phyloP scores from a whole-genome alignment of 2,113 vertebrate genomes.

The Podiceps cristatus region DNA sequence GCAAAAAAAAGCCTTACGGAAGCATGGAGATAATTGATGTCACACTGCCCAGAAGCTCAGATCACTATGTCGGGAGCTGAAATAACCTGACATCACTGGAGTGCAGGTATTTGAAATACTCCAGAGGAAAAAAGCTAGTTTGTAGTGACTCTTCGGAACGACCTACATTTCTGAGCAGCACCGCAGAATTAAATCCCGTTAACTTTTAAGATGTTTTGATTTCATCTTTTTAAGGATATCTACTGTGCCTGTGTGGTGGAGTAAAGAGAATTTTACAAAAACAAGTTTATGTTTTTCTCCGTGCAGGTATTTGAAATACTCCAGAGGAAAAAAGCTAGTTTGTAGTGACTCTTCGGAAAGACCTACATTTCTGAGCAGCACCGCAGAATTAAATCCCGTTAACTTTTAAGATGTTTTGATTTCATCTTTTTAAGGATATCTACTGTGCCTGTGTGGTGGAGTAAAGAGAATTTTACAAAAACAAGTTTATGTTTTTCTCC shows the following conservation, averaged over 20 bases:
- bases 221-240: background rate
- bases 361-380: background rate
- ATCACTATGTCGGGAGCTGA: background rate
- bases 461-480: background rate
- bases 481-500: background rate
- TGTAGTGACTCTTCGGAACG: background rate
- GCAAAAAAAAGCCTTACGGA: background rate
- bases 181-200: background rate
- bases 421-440: background rate
- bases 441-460: background rate
- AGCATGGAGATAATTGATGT: background rate
- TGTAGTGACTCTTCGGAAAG: background rate
- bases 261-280: background rate
- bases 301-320: background rate
- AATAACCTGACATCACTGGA: background rate
- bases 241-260: background rate
- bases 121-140: background rate
- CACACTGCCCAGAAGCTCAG: background rate
- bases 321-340: background rate
- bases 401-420: background rate
- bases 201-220: background rate
- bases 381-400: background rate
- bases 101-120: background rate
- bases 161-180: background rate
- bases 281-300: no score